These are phyloP conservation scores for Python bivittatus DNA, from an alignment of 2,113 vertebrate genomes.

Conservation along the genomic window DNA sequence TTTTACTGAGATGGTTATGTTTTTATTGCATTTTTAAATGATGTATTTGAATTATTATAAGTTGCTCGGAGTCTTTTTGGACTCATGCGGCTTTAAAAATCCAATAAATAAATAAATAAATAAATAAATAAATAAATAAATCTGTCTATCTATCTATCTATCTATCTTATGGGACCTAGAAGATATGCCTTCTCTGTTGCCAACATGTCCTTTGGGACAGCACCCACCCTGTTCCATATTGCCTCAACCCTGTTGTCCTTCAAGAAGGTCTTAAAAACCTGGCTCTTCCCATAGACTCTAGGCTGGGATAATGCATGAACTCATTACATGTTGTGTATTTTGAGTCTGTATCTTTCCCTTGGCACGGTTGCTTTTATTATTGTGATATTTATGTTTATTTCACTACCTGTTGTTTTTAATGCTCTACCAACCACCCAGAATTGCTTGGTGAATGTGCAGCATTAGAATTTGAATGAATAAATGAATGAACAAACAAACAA, in stretches of 20 bases:
- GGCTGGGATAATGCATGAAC: background rate
- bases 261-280: background rate
- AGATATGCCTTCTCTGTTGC: no score
- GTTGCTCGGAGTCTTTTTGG: no score
- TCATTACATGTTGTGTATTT: background rate
- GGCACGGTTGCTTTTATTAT: background rate
- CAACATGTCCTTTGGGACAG: no score
- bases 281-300: background rate
- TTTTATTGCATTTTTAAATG: no score
- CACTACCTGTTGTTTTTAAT: background rate
- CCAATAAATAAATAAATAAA: no score
- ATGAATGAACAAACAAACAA: background rate
- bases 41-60: no score
- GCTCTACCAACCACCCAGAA: background rate
- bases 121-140: no score
- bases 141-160: no score
- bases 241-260: background rate
- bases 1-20: no score
- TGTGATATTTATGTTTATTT: background rate
- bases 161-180: no score
- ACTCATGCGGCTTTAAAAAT: no score
- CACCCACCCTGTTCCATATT: no score
- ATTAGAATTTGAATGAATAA: background rate
- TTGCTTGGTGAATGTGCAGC: background rate
- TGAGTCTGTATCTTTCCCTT: background rate